phyloP scores from a whole-genome alignment of 1,140 invertebrate genomes.

The Matsumurasca onukii region DNA sequence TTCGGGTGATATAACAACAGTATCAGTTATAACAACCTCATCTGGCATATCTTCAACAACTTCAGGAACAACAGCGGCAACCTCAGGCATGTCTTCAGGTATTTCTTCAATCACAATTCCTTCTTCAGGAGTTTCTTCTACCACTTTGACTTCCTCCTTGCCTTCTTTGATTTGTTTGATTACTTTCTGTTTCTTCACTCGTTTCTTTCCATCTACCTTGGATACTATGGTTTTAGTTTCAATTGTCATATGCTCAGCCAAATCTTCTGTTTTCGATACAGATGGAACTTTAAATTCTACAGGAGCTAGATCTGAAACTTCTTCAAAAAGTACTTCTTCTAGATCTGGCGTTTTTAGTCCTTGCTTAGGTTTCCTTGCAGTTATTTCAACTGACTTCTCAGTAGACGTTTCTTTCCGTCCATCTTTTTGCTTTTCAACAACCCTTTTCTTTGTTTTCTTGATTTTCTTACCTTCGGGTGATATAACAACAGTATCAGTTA shows the following conservation, averaged over 20 bases:
- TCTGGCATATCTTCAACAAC: conserved; percentile 27
- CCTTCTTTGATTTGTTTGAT: conserved; percentile 38
- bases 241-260: conserved; percentile 36
- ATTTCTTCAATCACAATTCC: conserved; percentile 30
- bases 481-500: conserved; percentile 40
- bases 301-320: conserved; percentile 38
- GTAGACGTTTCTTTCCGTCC: conserved; percentile 39
- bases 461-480: conserved; percentile 35
- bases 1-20: conserved; percentile 39
- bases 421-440: conserved; percentile 41
- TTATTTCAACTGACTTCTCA: conserved; percentile 45
- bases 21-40: conserved; percentile 34
- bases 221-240: conserved; percentile 36
- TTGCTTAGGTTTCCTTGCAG: conserved; percentile 46
- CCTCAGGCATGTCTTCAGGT: conserved; percentile 17
- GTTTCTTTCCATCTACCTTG: conserved; percentile 35
- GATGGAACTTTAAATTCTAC: conserved; percentile 41
- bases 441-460: conserved; percentile 43
- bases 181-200: conserved; percentile 40
- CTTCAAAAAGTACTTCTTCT: conserved; percentile 31
- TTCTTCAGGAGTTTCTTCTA: conserved; percentile 35
- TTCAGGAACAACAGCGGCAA: conserved; percentile 21
- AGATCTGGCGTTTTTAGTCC: conserved; percentile 37
- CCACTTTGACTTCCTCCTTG: conserved; percentile 42
- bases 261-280: neutral